Evolutionary conservation across 2,888 invertebrate genomes (phyloP), one percentile per base, ranked within the genome.

Genomic region (Leptogaster cylindrica): DNA sequence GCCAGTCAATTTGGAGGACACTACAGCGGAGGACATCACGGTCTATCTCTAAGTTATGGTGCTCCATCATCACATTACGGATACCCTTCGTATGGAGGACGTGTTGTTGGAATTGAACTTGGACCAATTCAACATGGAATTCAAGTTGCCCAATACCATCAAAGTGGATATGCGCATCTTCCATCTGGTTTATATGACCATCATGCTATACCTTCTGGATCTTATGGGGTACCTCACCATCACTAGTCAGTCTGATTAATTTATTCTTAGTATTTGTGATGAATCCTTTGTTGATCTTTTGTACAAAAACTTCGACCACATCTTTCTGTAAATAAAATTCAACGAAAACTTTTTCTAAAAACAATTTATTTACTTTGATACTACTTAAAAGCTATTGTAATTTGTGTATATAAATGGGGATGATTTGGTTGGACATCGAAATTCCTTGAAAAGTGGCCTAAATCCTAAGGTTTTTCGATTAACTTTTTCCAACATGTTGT

Each of bases 141-240:
- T 82, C 90, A 91, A 78, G 90, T 91, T 71, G 91, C 91, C 31
- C 90, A 91, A 75, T 91, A 86, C 85, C 85, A 89, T 75, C 90
- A 90, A 82, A 76, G 82, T 69, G 80, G 81, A 77, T 82, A 84
- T 74, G 84, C 84, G 66, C 71, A 82, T 73, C 77, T 79, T 65
- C 79, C 81, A 50, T 76, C 72, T 63, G 82, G 86, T 78, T 85
- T 86, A 79, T 89, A 88, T 82, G 88, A 88, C 70, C 70, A 55
- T 68, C 68, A 71, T 46, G 70, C 68, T 10, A 36, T 67, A 20
- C 71, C 72, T 68, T 70, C 72, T 10, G 65, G 68, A 16, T 67
- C 70, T 28, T 71, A 71, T 48, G 71, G 71, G 8, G 44, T 64
- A 28, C 67, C 67, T 50, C 64, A 61, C 12, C n/a, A n/a, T n/a